Evolutionary conservation across 2,888 invertebrate species (phyloP).

Genomic region (Hirtodrosophila alboralis): DNA sequence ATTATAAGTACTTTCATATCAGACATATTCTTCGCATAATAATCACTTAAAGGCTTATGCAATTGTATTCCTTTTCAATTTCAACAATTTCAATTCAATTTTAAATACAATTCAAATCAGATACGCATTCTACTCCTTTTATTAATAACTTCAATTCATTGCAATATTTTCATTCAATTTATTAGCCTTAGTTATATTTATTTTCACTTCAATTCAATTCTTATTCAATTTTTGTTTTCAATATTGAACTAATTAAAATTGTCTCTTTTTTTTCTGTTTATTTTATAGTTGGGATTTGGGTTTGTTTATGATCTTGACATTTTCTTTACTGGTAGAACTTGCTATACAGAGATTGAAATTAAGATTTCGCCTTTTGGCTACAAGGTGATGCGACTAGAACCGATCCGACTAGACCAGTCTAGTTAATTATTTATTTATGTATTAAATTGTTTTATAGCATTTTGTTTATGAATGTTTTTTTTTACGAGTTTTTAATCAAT

Average conservation of each 20-base stretch:
- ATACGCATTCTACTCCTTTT: too few species aligned
- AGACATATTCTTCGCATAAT: neutral
- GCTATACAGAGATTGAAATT: conserved; percentile 46
- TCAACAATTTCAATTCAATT: neutral
- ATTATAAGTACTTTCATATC: neutral
- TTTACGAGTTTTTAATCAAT: neutral
- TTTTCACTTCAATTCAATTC: neutral
- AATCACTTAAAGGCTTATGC: neutral
- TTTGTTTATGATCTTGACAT: conserved; percentile 68
- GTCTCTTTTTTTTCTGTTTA: neutral
- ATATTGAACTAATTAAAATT: neutral
- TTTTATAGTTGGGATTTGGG: conserved; percentile 8
- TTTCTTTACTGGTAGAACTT: conserved; percentile 59
- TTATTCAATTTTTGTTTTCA: neutral
- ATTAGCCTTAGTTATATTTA: too few species aligned
- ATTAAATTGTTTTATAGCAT: conserved; percentile 46
- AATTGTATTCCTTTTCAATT: conserved; percentile 1
- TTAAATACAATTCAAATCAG: neutral
- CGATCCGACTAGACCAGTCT: conserved; percentile 43
- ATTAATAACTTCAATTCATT: neutral
- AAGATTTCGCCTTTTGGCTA: conserved; percentile 28
- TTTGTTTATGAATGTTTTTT: conserved; percentile 18
- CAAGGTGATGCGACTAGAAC: conserved; percentile 3
- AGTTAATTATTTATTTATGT: conserved; percentile 27
- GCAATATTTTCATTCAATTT: neutral